Conservation (phyloP, 2,113 vertebrate species). For the Myrmecobius fasciatus region DNA sequence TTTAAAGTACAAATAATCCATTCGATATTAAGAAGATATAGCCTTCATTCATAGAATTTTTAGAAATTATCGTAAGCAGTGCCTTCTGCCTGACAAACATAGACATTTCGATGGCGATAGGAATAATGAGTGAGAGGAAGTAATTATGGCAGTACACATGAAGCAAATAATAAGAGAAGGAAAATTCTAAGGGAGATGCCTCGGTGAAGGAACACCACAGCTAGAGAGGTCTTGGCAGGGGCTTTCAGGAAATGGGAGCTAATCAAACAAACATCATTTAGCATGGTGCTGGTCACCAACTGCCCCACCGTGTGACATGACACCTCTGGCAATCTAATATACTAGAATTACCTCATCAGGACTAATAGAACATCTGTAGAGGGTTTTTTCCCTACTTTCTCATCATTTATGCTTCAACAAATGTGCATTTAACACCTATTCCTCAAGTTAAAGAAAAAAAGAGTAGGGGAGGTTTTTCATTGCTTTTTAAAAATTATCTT, state of each 20-base stretch:
- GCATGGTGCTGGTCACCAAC: background rate
- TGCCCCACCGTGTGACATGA: background rate
- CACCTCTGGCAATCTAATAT: background rate
- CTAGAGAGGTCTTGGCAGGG: background rate
- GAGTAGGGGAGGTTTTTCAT: background rate
- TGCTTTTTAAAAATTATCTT: constrained; percentile 5
- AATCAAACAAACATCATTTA: constrained; percentile 10
- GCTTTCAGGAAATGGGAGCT: constrained; percentile 1
- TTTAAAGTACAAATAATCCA: background rate
- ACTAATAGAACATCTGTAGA: background rate
- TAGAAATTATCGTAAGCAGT: background rate
- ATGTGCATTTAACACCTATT: background rate
- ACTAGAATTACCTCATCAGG: background rate
- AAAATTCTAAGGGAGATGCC: background rate
- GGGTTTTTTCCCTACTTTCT: background rate
- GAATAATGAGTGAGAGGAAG: background rate
- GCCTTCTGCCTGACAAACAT: background rate
- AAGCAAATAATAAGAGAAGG: constrained; percentile 23
- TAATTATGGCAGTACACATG: background rate
- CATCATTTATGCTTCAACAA: background rate
- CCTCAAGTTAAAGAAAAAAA: background rate
- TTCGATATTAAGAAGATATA: background rate
- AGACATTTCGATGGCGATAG: background rate
- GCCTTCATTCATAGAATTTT: background rate
- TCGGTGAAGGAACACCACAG: background rate